phyloP scores from a whole-genome alignment of 2,888 invertebrate genomes.

The Volucella inanis region DNA sequence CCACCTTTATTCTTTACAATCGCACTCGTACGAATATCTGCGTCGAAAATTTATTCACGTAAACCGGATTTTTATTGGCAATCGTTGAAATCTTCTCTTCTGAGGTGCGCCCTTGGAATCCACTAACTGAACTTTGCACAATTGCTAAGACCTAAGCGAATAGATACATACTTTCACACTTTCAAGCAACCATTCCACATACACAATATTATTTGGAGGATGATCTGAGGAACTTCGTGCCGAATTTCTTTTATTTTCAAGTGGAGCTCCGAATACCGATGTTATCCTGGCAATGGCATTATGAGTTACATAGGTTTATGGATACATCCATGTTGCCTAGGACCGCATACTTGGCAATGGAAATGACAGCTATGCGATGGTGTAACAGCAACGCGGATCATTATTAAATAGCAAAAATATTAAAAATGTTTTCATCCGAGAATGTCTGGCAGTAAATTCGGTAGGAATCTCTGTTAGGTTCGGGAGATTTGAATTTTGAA shows the following conservation, averaged over 20 bases:
- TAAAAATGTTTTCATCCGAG: constrained; percentile 59
- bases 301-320: constrained; percentile 62
- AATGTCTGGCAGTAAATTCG: constrained; percentile 63
- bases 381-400: constrained; percentile 22
- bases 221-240: constrained; percentile 17
- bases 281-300: constrained; percentile 63
- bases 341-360: constrained; percentile 50
- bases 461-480: constrained; percentile 56
- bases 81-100: constrained; percentile 57
- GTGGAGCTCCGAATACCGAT: constrained; percentile 57
- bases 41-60: constrained; percentile 71
- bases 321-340: constrained; percentile 22
- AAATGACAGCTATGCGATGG: too few species aligned
- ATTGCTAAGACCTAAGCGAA: constrained; percentile 42
- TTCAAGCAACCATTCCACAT: neutral
- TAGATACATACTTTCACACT: constrained; percentile 4
- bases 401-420: constrained; percentile 68
- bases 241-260: constrained; percentile 44
- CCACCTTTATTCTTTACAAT: constrained; percentile 32
- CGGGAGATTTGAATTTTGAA: constrained; percentile 55
- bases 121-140: constrained; percentile 52
- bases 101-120: constrained; percentile 44
- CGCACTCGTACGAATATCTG: constrained; percentile 24
- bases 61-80: constrained; percentile 72
- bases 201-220: constrained; percentile 21